Evolutionary conservation across 2,888 invertebrate genomes (phyloP).

Genomic region (Lasioglossum calceatum): DNA sequence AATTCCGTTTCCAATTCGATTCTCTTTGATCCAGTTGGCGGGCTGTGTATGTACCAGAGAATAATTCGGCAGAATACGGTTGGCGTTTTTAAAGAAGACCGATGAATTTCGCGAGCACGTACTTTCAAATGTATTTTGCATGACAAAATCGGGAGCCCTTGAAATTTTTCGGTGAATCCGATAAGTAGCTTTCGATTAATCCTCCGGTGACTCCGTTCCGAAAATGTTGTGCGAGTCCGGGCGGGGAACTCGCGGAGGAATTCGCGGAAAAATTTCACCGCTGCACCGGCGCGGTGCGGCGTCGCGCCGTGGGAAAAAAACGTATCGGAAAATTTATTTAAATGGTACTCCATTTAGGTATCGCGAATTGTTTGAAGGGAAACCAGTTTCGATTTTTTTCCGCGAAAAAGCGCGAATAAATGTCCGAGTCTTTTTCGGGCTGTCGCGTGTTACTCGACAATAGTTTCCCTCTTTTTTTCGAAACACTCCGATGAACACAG

Average conservation of each 20-base stretch:
- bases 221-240: neutral
- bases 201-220: too few relatives aligned
- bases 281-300: too few relatives aligned
- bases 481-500: neutral
- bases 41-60: neutral
- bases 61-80: neutral
- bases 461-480: neutral
- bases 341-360: neutral
- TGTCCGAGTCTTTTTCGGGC: neutral
- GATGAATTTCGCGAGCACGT: neutral
- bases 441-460: neutral
- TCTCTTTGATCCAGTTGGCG: neutral
- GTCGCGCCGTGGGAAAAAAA: neutral
- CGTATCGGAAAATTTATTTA: slow-evolving; percentile 6
- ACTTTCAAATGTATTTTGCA: neutral
- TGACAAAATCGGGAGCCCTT: neutral
- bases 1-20: slow-evolving; percentile 3
- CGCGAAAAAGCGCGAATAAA: neutral
- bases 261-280: neutral
- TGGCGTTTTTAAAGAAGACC: neutral
- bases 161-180: slow-evolving; percentile 1
- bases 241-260: neutral
- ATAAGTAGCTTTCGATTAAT: slow-evolving; percentile 9
- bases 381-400: neutral
- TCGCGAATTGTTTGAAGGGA: neutral